These are phyloP conservation scores for Macrophya annulata DNA, from an alignment of 2,888 invertebrate species.

Conservation along the genomic window DNA sequence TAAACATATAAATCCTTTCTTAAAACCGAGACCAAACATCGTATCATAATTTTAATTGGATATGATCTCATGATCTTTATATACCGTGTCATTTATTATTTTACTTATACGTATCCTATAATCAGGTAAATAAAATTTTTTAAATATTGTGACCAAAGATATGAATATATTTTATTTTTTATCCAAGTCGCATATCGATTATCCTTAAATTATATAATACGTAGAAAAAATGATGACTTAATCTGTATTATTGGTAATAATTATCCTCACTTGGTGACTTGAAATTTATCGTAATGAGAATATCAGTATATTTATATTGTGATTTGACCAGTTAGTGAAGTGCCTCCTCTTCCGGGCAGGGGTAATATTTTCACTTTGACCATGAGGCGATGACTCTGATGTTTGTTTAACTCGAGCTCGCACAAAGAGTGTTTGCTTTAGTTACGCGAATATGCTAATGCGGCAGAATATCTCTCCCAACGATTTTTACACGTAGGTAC, in stretches of 20 bases:
- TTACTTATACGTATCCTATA: too few species aligned
- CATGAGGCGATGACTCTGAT: slow-evolving; percentile 46
- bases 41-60: neutral
- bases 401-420: slow-evolving; percentile 42
- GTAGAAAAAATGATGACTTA: neutral
- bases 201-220: neutral
- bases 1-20: neutral
- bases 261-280: neutral
- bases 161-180: neutral
- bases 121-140: neutral
- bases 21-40: neutral
- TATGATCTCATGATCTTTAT: slow-evolving; percentile 12
- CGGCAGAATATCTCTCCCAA: slow-evolving; percentile 11
- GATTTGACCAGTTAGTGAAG: slow-evolving; percentile 27
- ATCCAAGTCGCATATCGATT: neutral
- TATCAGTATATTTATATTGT: neutral
- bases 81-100: slow-evolving; percentile 1
- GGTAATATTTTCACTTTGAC: slow-evolving; percentile 46
- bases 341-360: slow-evolving; percentile 31
- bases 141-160: neutral
- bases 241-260: slow-evolving; percentile 1
- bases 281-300: neutral
- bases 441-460: slow-evolving; percentile 55
- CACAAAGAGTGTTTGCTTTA: slow-evolving; percentile 40
- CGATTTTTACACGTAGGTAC: neutral